phyloP scores from a whole-genome alignment of 2,797 vertebrate species.

The Malurus splendens region DNA sequence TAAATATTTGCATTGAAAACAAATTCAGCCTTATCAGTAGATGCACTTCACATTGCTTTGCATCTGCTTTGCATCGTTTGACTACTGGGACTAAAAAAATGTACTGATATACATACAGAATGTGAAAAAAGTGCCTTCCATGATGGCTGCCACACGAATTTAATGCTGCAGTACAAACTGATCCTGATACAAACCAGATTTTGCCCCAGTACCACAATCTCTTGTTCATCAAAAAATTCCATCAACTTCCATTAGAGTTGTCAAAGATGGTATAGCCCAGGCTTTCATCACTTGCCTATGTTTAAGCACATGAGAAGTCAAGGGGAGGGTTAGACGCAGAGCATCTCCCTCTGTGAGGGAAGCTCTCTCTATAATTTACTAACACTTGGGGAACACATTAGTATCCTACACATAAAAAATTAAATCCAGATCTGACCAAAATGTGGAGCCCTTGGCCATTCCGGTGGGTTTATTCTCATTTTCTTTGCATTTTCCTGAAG shows the following conservation, averaged over 20 bases:
- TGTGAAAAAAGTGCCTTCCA: not conserved
- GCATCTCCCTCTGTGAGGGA: accelerated
- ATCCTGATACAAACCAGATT: not conserved
- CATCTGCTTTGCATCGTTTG: not conserved
- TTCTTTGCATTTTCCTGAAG: not conserved
- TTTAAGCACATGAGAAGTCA: constrained; percentile 52
- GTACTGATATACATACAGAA: not conserved
- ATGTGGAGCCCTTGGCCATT: not conserved
- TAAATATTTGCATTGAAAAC: not conserved
- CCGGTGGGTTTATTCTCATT: not conserved
- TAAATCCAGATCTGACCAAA: not conserved
- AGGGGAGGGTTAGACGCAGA: not conserved
- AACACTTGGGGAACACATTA: not conserved
- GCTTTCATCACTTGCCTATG: constrained; percentile 31
- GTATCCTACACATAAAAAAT: not conserved
- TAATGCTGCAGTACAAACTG: not conserved
- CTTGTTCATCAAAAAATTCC: not conserved
- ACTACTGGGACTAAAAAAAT: not conserved
- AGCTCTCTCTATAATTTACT: not conserved
- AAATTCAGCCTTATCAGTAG: not conserved
- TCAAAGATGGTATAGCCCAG: not conserved
- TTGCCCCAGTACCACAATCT: not conserved
- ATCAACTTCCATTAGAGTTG: not conserved
- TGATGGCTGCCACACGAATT: not conserved
- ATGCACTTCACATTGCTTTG: not conserved